Conservation (phyloP, 2,113 vertebrate genomes). For the Aegithalos caudatus region DNA sequence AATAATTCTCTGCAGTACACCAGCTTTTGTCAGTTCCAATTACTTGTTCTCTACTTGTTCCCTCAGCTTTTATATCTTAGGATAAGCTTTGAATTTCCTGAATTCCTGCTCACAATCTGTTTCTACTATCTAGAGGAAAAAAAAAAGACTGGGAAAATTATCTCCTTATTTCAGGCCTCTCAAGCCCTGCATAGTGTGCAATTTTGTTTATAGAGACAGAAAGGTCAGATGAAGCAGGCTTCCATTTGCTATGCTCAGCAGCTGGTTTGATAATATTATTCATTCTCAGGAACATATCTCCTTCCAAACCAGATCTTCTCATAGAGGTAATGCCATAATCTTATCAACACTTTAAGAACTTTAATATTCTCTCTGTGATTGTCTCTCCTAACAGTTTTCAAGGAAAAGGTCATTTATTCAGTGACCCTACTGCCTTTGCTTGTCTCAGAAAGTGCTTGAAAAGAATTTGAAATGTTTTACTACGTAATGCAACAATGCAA, state of each 20-base stretch:
- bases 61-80: background rate
- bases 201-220: background rate
- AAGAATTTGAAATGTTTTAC: background rate
- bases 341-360: background rate
- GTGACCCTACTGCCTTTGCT: background rate
- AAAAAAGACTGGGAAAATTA: background rate
- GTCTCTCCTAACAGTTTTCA: background rate
- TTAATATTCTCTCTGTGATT: background rate
- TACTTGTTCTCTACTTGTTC: background rate
- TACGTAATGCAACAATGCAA: background rate
- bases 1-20: background rate
- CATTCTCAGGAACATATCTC: background rate
- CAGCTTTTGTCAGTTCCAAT: background rate
- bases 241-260: background rate
- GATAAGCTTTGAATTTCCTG: background rate
- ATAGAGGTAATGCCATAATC: background rate
- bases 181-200: background rate
- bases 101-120: background rate
- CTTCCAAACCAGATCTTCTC: conserved; percentile 3
- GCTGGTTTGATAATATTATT: background rate
- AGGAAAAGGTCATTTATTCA: background rate
- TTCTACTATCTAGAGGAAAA: background rate
- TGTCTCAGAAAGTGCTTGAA: background rate
- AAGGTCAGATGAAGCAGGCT: background rate
- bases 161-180: background rate